A percentile compares a stretch with the other conserved stretches of the same genome.
Conservation (phyloP, 2,113 vertebrate species). For the Eclectus roratus region DNA sequence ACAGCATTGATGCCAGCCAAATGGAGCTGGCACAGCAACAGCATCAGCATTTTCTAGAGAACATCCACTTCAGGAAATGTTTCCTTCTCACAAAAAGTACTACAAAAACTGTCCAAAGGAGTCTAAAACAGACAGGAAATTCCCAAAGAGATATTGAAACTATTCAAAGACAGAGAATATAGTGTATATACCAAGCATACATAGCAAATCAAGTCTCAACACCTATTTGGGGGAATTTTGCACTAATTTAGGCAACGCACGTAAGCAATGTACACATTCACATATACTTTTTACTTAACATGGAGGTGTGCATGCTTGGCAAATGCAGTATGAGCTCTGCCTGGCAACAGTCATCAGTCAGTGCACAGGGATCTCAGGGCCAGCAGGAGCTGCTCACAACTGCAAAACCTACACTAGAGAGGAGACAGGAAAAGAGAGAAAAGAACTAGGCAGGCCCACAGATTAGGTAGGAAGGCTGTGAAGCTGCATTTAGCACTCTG, state of each 20-base stretch:
- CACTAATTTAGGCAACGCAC: neutral
- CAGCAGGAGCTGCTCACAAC: neutral
- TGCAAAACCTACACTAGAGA: neutral
- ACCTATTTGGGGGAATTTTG: neutral
- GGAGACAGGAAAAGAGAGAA: neutral
- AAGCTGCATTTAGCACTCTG: neutral
- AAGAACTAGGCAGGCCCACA: neutral
- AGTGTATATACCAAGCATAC: neutral
- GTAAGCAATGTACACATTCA: neutral
- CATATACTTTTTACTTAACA: neutral
- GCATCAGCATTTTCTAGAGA: neutral
- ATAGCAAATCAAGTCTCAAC: neutral
- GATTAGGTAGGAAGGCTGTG: accelerated
- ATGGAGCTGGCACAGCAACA: neutral
- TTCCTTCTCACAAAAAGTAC: neutral
- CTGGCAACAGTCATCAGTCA: neutral
- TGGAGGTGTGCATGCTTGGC: accelerated
- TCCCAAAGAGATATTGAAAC: neutral
- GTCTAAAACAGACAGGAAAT: neutral
- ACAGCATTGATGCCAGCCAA: neutral
- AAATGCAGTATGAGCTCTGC: neutral
- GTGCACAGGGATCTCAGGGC: neutral
- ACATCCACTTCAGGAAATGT: neutral
- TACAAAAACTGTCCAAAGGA: neutral
- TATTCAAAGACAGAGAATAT: neutral